Percentiles rank a stretch among this genome's conserved stretches.
phyloP scores from a whole-genome alignment of 2,888 invertebrate genomes.

The Lepeophtheirus nordmannii region DNA sequence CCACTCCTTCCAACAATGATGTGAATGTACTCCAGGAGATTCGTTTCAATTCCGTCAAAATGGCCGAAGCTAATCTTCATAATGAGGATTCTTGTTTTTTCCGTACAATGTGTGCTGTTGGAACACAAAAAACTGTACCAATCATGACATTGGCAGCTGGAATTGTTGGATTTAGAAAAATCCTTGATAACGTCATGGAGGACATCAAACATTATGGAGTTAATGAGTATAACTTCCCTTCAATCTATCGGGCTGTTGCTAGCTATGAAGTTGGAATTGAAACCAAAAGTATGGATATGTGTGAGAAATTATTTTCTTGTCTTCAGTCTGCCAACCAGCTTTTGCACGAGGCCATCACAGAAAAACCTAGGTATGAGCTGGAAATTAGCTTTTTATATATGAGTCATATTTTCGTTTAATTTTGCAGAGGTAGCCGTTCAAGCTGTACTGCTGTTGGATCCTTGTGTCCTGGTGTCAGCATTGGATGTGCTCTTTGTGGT shows the following conservation, averaged over 20 bases:
- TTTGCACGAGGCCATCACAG: not conserved
- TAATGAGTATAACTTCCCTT: not conserved
- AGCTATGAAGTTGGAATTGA: not conserved
- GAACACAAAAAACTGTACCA: not conserved
- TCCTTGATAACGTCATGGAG: not conserved
- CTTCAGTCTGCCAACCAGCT: not conserved
- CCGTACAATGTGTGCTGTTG: slow-evolving; percentile 9
- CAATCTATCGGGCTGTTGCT: not conserved
- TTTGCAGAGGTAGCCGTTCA: not conserved
- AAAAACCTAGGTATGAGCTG: not conserved
- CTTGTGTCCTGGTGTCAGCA: slow-evolving; percentile 17
- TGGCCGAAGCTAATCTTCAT: not conserved
- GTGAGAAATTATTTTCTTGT: not conserved
- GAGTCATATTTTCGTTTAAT: not conserved
- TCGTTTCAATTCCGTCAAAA: not conserved
- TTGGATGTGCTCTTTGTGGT: slow-evolving; percentile 21
- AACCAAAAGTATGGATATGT: not conserved
- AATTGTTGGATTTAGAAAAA: not conserved
- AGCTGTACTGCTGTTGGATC: slow-evolving; percentile 7
- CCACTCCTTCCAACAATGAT: not conserved
- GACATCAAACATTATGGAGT: not conserved
- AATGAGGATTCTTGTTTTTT: slow-evolving; percentile 3
- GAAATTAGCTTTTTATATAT: not conserved
- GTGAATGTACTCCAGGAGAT: not conserved
- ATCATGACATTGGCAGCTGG: slow-evolving; percentile 1